Evolutionary conservation across 2,797 vertebrate species (phyloP).

Genomic region (Sebastes ruberrimus): DNA sequence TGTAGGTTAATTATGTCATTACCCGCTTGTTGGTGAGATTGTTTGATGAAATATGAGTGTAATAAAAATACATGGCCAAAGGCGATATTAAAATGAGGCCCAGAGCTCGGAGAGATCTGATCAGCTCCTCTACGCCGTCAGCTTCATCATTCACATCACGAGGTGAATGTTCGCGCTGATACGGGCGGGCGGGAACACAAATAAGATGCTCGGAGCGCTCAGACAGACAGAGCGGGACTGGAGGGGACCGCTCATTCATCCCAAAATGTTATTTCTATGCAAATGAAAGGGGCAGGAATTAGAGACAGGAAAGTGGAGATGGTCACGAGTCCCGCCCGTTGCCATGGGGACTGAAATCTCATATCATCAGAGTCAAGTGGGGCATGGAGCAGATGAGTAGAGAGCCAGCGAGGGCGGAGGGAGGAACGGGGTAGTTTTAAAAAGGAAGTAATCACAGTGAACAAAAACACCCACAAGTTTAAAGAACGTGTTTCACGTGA

Average conservation of each 20-base stretch:
- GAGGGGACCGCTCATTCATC: constrained; percentile 71
- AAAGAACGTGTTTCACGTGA: not conserved
- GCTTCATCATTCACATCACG: constrained; percentile 69
- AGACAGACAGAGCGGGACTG: constrained; percentile 57
- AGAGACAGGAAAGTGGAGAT: constrained; percentile 63
- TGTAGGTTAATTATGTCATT: constrained; percentile 81
- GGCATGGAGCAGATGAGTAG: constrained; percentile 60
- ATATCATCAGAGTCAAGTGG: constrained; percentile 78
- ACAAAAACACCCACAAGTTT: not conserved
- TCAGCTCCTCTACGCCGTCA: constrained; percentile 18
- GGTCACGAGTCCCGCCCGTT: constrained; percentile 68
- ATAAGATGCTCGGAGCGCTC: constrained; percentile 50
- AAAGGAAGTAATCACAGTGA: constrained; percentile 3
- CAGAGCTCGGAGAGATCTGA: constrained; percentile 48
- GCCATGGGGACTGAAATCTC: constrained; percentile 81
- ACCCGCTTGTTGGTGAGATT: constrained; percentile 77
- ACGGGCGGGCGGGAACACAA: constrained; percentile 60
- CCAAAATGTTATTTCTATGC: constrained; percentile 86
- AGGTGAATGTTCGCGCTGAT: constrained; percentile 48
- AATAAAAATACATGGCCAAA: constrained; percentile 73
- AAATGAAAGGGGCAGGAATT: constrained; percentile 81
- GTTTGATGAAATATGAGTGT: constrained; percentile 83
- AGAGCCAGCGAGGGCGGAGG: constrained; percentile 41
- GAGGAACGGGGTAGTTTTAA: constrained; percentile 7
- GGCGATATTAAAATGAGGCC: constrained; percentile 73